Percentiles rank a stretch among this genome's conserved stretches.
Conservation (phyloP, 2,113 vertebrate species). For the Platycercus adscitus region DNA sequence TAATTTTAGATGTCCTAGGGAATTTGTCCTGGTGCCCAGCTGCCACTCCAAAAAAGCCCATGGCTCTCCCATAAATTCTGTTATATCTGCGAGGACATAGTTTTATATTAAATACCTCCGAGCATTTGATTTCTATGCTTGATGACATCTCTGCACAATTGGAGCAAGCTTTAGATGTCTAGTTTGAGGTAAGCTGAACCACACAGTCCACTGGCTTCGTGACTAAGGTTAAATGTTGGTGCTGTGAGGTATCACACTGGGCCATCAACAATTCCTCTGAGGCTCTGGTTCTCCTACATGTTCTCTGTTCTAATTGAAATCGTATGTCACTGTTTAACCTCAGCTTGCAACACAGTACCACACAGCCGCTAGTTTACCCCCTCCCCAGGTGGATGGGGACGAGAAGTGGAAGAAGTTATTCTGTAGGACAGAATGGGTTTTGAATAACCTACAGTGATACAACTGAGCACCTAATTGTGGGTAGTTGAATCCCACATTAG, state of each 20-base stretch:
- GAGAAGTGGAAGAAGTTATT: not conserved
- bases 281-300: not conserved
- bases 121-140: not conserved
- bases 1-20: not conserved
- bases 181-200: not conserved
- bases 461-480: not conserved
- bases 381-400: not conserved
- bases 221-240: not conserved
- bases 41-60: not conserved
- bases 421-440: not conserved
- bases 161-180: not conserved
- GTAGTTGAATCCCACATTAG: not conserved
- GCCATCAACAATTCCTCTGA: not conserved
- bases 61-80: not conserved
- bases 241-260: rapidly evolving
- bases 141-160: not conserved
- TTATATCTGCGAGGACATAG: not conserved
- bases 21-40: not conserved
- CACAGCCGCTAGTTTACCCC: not conserved
- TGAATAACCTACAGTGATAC: not conserved
- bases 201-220: not conserved
- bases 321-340: not conserved
- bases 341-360: not conserved
- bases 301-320: not conserved
- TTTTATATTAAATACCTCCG: not conserved